A percentile compares a stretch with the other conserved stretches of the same genome.
phyloP scores from a whole-genome alignment of 2,888 invertebrate genomes.

The Troglohyphantes excavatus region DNA sequence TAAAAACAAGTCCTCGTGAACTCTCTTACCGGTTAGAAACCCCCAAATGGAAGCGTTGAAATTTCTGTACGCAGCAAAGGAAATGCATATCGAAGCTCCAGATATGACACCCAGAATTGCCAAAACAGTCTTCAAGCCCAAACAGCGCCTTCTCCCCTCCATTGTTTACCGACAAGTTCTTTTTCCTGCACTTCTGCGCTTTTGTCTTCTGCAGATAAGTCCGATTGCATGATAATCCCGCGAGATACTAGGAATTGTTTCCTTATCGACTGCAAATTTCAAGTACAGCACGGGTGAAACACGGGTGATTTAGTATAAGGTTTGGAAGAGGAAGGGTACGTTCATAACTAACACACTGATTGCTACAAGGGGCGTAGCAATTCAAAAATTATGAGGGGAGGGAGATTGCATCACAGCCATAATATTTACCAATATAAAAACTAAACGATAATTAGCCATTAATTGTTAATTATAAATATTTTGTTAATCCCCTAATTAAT shows the following conservation, averaged over 20 bases:
- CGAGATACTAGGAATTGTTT: background rate
- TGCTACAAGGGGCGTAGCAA: too few species aligned
- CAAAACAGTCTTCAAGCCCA: conserved; percentile 17
- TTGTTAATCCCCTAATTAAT: too few species aligned
- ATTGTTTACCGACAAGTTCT: background rate
- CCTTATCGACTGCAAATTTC: background rate
- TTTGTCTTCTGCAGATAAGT: background rate
- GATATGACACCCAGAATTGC: conserved; percentile 10
- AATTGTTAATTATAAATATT: too few species aligned
- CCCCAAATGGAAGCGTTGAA: conserved; percentile 34
- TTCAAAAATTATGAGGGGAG: too few species aligned
- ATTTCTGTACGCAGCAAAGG: conserved; percentile 7
- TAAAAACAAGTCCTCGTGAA: too few species aligned
- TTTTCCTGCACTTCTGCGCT: background rate
- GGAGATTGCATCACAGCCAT: too few species aligned
- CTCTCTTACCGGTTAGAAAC: conserved; percentile 39
- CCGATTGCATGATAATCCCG: background rate
- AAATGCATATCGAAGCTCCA: conserved; percentile 15
- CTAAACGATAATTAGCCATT: too few species aligned
- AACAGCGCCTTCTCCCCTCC: conserved; percentile 25
- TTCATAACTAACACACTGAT: too few species aligned
- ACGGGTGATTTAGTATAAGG: too few species aligned
- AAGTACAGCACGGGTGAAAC: too few species aligned
- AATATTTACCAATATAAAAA: too few species aligned
- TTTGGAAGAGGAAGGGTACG: too few species aligned